These are phyloP conservation scores for Philhelius pedissequus DNA, from an alignment of 2,888 invertebrate genomes.

Conservation along the genomic window DNA sequence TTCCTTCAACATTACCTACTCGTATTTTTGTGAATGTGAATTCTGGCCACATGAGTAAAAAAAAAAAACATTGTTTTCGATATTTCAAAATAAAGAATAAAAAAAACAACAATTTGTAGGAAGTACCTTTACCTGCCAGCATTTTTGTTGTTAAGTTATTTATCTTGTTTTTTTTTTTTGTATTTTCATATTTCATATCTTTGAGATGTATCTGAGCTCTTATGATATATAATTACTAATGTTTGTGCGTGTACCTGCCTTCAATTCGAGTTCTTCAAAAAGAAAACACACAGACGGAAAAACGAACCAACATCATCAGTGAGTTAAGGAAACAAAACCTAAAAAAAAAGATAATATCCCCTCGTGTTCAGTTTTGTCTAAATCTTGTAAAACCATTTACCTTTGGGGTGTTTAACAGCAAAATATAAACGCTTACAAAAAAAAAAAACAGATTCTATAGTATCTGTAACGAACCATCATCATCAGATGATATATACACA, in stretches of 20 bases:
- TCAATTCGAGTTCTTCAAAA: constrained; percentile 55
- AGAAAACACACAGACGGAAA: constrained; percentile 15
- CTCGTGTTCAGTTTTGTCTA: constrained; percentile 62
- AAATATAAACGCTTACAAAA: neutral
- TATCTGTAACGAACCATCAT: constrained; percentile 46
- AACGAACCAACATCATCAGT: neutral
- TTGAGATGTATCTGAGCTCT: constrained; percentile 48
- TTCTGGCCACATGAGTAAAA: constrained; percentile 23
- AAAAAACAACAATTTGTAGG: neutral
- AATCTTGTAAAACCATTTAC: constrained; percentile 63
- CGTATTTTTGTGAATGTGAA: too few relatives aligned
- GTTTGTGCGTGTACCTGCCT: constrained; percentile 54
- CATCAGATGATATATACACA: constrained; percentile 60
- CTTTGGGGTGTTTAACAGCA: constrained; percentile 63
- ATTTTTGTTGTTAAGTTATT: constrained; percentile 49
- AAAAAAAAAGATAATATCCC: constrained; percentile 47
- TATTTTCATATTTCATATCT: constrained; percentile 62
- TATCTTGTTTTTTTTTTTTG: constrained; percentile 40
- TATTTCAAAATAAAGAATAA: neutral
- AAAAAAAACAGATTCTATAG: constrained; percentile 19
- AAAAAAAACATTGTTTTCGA: constrained; percentile 41
- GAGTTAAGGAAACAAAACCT: neutral
- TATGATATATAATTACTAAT: constrained; percentile 63
- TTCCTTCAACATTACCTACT: neutral
- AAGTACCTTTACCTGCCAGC: constrained; percentile 39